Conservation (phyloP, 1,140 invertebrate genomes). For the Hirudo medicinalis region DNA sequence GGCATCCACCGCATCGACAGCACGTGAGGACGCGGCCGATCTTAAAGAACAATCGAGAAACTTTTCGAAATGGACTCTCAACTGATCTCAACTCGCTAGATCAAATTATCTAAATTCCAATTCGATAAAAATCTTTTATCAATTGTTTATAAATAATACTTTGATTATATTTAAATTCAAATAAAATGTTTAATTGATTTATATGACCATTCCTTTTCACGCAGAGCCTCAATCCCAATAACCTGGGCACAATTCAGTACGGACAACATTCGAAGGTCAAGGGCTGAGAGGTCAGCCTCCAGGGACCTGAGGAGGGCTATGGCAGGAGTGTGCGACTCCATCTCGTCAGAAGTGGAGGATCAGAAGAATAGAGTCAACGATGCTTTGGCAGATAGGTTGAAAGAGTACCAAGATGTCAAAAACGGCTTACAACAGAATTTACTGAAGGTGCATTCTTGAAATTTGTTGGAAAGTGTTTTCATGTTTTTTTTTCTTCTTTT, state of each 20-base stretch:
- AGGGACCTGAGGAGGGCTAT: conserved; percentile 54
- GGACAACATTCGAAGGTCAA: conserved; percentile 65
- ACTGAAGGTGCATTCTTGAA: conserved; percentile 50
- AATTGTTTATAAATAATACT: too few relatives aligned
- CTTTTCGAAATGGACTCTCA: neutral
- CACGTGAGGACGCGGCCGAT: conserved; percentile 46
- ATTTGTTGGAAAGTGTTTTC: conserved; percentile 15
- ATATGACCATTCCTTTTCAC: conserved; percentile 6
- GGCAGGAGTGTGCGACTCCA: conserved; percentile 17
- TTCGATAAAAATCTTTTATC: too few relatives aligned
- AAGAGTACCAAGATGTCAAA: conserved; percentile 38
- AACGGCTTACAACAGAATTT: conserved; percentile 73
- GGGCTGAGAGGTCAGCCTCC: conserved; percentile 66
- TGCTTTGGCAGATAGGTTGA: conserved; percentile 36
- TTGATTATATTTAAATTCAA: too few relatives aligned
- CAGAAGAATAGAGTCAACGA: conserved; percentile 34
- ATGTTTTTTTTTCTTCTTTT: too few relatives aligned
- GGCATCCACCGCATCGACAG: conserved; percentile 79
- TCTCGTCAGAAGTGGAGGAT: conserved; percentile 17
- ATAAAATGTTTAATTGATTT: neutral
- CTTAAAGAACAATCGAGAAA: neutral
- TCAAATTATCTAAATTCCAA: too few relatives aligned
- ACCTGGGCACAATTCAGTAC: conserved; percentile 77
- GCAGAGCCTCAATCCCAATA: conserved; percentile 64
- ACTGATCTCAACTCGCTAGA: neutral